A percentile compares a stretch with the other conserved stretches of the same genome.
Evolutionary conservation across 2,888 invertebrate species (phyloP).

Genomic region (Protophormia terraenovae): DNA sequence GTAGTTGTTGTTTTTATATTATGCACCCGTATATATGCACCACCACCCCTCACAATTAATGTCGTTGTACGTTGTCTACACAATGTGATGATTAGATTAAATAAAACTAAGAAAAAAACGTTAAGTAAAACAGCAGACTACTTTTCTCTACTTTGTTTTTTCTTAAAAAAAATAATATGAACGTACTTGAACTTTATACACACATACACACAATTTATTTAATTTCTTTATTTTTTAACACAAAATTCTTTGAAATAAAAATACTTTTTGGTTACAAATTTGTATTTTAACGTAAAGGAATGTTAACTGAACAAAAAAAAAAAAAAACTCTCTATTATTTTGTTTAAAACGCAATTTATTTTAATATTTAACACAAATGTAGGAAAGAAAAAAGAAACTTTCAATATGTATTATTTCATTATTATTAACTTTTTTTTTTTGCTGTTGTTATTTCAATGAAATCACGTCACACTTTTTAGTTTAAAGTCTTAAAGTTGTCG

Average conservation of each 20-base stretch:
- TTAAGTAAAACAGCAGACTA: slow-evolving; percentile 7
- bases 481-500: slow-evolving; percentile 56
- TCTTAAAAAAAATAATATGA: slow-evolving; percentile 20
- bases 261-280: neutral
- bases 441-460: slow-evolving; percentile 47
- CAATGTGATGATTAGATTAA: slow-evolving; percentile 38
- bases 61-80: neutral
- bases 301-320: no score
- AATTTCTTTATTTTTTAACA: slow-evolving; percentile 23
- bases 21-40: slow-evolving; percentile 10
- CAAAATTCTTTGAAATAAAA: neutral
- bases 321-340: neutral
- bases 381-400: slow-evolving; percentile 33
- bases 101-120: neutral
- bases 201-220: slow-evolving; percentile 17
- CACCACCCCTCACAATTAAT: slow-evolving; percentile 28
- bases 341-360: slow-evolving; percentile 57
- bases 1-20: neutral
- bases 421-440: slow-evolving; percentile 11
- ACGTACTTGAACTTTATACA: slow-evolving; percentile 65
- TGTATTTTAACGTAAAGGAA: neutral
- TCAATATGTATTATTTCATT: neutral
- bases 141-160: slow-evolving; percentile 27
- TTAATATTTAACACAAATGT: slow-evolving; percentile 26
- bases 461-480: slow-evolving; percentile 62